Evolutionary conservation across 1,140 invertebrate species (phyloP), one percentile per base, ranked within the genome.

Genomic region (Daktulosphaira vitifoliae): DNA sequence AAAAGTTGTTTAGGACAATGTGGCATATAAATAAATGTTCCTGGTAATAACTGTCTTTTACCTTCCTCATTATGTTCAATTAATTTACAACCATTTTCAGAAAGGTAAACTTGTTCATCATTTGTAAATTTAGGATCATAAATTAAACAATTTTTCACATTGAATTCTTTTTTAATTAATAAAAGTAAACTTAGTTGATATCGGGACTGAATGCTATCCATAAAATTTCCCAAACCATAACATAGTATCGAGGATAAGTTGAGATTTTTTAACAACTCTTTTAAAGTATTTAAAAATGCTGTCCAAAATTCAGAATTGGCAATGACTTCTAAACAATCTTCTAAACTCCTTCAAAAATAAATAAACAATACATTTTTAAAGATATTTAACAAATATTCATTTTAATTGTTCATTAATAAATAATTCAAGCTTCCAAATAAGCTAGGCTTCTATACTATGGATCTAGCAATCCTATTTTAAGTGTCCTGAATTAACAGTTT

Each of bases 91-190:
- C 65, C 65, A 25, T 66, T 50, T 1, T 62, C 25, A 23, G 48
- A 9, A 18, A 68, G 29, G 22, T 66, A 37, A 16, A 51, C 38
- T 3, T 48, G 26, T 44, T 68, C 67, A 22, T 26, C 33, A 7
- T 68, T 33, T 16, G 53, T 66, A 52, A 68, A 68, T 48, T 59
- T 42, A n/a, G 67, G 67, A 52, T 68, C 67, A 52, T 68, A 68
- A 29, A 65, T 18, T 20, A 50, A 42, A 51, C 66, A 66, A 2
- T 59, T 51, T 15, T 59, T 39, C 1, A 66, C 23, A 29, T 68
- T 29, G 39, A 59, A 68, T 4, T 42, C 37, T 16, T 65, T 46
- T 64, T 68, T 66, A 39, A 68, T 59, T 16, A 59, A 25, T 52
- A 66, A 50, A 22, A 68, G 29, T 16, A 68, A 66, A 22, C 46